These are phyloP conservation scores for Coccyzus lansbergi DNA, from an alignment of 2,797 vertebrate species.

Conservation along the genomic window DNA sequence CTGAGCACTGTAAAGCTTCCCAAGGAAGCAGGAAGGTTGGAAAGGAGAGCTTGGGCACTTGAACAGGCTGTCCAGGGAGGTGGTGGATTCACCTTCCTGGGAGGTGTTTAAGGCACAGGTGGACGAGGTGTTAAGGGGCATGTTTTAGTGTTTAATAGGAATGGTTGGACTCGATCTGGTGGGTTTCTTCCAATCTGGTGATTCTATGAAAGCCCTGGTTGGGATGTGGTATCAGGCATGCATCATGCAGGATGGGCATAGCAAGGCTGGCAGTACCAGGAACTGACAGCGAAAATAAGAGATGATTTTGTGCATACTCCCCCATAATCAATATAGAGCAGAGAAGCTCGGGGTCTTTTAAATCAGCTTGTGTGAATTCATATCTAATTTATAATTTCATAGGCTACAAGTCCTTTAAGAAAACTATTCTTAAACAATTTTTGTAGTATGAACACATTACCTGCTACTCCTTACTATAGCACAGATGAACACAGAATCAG, in stretches of 20 bases:
- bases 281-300: not conserved
- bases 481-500: not conserved
- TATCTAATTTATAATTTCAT: not conserved
- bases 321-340: not conserved
- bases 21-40: not conserved
- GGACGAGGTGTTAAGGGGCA: no score
- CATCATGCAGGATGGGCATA: fast-evolving
- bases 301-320: not conserved
- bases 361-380: not conserved
- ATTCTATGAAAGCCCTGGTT: not conserved
- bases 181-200: no score
- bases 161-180: no score
- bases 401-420: not conserved
- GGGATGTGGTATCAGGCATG: fast-evolving
- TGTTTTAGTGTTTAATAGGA: no score
- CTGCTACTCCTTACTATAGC: not conserved
- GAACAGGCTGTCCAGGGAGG: no score
- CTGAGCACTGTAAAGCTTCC: not conserved
- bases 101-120: no score
- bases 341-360: not conserved
- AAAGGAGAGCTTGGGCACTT: no score
- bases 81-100: no score
- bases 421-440: not conserved
- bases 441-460: not conserved
- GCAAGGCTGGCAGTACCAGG: not conserved